phyloP scores from a whole-genome alignment of 2,113 vertebrate species.

The Apteryx owenii region DNA sequence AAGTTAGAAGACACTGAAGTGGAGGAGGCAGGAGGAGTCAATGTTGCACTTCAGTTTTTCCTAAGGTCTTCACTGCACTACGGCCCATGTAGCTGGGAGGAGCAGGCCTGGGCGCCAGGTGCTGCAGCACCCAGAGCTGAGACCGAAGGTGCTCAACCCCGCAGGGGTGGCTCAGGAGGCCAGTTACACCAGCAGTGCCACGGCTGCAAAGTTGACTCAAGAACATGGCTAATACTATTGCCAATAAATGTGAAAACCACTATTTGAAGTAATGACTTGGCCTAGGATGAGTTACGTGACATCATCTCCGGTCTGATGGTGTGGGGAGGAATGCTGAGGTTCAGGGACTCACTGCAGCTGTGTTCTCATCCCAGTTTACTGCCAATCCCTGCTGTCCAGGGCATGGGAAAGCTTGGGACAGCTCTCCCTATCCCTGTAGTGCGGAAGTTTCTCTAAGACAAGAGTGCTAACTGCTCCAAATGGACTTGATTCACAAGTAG shows the following conservation, averaged over 20 bases:
- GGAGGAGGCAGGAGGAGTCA: neutral
- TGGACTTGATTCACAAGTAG: neutral
- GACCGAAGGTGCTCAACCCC: no score
- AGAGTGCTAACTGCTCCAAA: neutral
- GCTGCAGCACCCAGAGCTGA: no score
- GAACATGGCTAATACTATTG: neutral
- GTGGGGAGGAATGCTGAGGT: neutral
- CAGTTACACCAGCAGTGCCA: neutral
- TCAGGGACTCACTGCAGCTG: accelerated
- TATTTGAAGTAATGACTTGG: neutral
- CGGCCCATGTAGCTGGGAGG: no score
- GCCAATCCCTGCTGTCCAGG: accelerated
- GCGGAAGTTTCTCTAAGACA: neutral
- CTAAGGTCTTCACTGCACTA: neutral
- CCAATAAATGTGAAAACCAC: neutral
- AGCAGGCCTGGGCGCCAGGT: no score
- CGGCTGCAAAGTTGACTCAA: neutral
- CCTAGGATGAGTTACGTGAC: neutral
- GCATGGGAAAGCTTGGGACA: neutral
- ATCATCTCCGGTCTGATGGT: neutral
- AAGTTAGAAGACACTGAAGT: neutral
- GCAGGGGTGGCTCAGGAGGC: neutral
- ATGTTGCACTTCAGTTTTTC: neutral
- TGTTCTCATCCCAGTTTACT: neutral
- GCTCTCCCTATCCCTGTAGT: neutral